Percentiles rank a stretch among this genome's conserved stretches.
Conservation (phyloP, 2,113 vertebrate genomes). For the Vicugna pacos region DNA sequence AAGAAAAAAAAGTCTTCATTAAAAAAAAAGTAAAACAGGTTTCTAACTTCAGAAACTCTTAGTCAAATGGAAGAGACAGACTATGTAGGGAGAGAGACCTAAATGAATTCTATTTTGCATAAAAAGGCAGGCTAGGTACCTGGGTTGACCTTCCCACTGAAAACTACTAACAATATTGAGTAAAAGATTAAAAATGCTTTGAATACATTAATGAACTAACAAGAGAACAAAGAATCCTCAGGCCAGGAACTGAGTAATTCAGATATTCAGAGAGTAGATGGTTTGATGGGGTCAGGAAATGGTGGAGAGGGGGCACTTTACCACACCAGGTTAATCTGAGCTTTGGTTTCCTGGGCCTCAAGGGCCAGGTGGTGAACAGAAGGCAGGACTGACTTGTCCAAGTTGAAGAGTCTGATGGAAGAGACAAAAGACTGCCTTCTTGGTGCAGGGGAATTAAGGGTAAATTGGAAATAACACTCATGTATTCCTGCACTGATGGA, state of each 20-base stretch:
- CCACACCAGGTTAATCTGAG: not conserved
- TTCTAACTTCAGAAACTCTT: slow-evolving; percentile 32
- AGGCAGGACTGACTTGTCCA: not conserved
- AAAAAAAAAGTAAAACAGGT: not conserved
- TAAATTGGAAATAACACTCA: not conserved
- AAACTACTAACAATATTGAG: not conserved
- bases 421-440: not conserved
- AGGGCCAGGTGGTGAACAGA: not conserved
- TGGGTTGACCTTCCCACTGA: not conserved
- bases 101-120: not conserved
- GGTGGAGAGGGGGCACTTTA: not conserved
- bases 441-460: not conserved
- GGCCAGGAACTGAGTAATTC: not conserved
- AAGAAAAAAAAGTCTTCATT: not conserved
- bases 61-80: not conserved
- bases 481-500: not conserved
- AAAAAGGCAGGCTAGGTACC: not conserved
- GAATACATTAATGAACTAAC: not conserved
- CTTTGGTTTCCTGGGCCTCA: not conserved
- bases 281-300: not conserved
- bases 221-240: not conserved
- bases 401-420: not conserved
- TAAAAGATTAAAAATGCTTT: not conserved
- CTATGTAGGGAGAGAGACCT: not conserved
- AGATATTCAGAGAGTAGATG: not conserved